Conservation (phyloP, 2,888 invertebrate species). For the Phengaris arion region DNA sequence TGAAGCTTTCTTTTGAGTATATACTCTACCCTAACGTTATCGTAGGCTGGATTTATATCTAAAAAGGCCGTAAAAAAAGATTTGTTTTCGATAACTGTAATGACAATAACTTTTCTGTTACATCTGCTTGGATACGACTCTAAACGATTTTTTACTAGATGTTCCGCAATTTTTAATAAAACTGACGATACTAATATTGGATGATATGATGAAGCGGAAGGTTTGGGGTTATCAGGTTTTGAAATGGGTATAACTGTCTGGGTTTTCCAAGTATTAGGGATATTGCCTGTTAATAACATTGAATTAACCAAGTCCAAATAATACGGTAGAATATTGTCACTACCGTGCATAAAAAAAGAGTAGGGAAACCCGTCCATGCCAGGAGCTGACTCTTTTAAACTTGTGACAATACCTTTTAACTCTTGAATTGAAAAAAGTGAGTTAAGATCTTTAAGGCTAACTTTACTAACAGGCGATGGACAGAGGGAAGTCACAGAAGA, state of each 20-base stretch:
- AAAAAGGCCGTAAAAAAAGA: constrained; percentile 7
- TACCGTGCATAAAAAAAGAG: too few relatives aligned
- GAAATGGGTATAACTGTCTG: background rate
- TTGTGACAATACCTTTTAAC: too few relatives aligned
- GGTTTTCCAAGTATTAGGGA: background rate
- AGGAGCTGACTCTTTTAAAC: too few relatives aligned
- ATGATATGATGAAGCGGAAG: background rate
- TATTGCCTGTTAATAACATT: background rate
- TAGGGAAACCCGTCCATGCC: too few relatives aligned
- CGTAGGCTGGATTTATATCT: too few relatives aligned
- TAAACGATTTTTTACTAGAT: background rate
- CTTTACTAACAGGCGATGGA: too few relatives aligned
- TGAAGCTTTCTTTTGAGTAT: background rate
- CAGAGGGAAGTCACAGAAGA: too few relatives aligned
- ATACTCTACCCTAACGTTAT: background rate
- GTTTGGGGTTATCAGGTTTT: background rate
- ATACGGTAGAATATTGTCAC: too few relatives aligned
- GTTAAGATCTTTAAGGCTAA: too few relatives aligned
- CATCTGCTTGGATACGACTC: background rate
- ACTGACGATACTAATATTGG: background rate
- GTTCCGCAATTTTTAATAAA: background rate
- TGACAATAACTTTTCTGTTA: background rate
- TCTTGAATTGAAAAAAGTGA: too few relatives aligned
- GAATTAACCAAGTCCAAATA: too few relatives aligned
- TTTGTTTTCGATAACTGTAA: background rate